phyloP scores from a whole-genome alignment of 1,140 invertebrate species.

The Pogonomyrmex californicus region DNA sequence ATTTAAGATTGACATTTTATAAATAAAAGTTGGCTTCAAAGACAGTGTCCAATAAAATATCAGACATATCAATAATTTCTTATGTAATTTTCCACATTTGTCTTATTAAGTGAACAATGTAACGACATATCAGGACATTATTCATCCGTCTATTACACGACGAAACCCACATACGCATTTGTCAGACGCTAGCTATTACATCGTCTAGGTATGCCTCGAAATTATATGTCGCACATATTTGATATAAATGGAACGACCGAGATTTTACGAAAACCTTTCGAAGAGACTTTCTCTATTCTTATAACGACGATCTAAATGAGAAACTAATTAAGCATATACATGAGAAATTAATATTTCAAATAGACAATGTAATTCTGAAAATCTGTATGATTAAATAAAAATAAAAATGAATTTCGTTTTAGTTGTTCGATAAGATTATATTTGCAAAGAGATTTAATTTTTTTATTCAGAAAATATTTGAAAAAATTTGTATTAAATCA shows the following conservation, averaged over 20 bases:
- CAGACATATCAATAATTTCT: neutral
- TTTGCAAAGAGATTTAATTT: neutral
- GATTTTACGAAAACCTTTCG: slow-evolving; percentile 1
- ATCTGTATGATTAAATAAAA: neutral
- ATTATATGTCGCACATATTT: slow-evolving; percentile 8
- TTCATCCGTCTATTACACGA: slow-evolving; percentile 26
- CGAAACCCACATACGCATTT: slow-evolving; percentile 20
- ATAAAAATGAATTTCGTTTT: neutral
- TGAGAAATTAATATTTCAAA: neutral
- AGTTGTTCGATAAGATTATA: neutral
- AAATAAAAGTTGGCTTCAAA: neutral
- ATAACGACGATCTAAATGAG: neutral
- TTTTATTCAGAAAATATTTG: neutral
- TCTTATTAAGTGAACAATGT: slow-evolving; percentile 32
- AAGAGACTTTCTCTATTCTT: neutral
- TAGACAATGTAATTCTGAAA: too few species aligned
- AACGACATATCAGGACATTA: slow-evolving; percentile 3
- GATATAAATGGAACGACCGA: slow-evolving; percentile 18
- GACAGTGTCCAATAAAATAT: neutral
- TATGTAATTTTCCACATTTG: slow-evolving; percentile 12
- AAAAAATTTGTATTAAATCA: neutral
- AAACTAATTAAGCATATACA: neutral
- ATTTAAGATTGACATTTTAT: neutral
- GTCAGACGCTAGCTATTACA: slow-evolving; percentile 22
- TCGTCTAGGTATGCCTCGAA: slow-evolving; percentile 37